Percentiles rank a stretch among this genome's conserved stretches.
These are phyloP conservation scores for Acrossocheilus wenchowensis DNA, from an alignment of 2,797 vertebrate species.

Conservation along the genomic window DNA sequence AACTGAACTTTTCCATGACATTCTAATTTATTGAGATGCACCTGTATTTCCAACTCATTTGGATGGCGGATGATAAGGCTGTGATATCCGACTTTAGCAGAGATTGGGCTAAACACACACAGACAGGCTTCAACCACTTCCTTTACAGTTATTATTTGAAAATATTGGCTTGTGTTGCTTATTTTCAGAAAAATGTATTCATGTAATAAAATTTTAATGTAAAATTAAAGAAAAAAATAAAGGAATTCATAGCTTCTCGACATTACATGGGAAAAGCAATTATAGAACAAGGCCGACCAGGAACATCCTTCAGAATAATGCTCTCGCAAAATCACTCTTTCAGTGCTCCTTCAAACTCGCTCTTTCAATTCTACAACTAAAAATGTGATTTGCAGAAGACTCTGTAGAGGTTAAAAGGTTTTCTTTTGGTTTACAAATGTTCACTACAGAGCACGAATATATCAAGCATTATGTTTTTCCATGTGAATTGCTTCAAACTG, in stretches of 20 bases:
- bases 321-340: not conserved
- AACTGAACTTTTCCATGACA: too few species aligned
- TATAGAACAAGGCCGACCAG: not conserved
- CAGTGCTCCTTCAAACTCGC: not conserved
- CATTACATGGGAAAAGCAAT: not conserved
- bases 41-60: not conserved
- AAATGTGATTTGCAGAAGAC: not conserved
- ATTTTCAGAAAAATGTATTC: not conserved
- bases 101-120: not conserved
- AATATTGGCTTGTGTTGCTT: not conserved
- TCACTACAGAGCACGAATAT: not conserved
- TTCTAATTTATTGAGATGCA: too few species aligned
- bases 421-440: constrained; percentile 3
- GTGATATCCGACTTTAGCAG: not conserved
- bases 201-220: not conserved
- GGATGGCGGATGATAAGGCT: not conserved
- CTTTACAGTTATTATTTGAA: not conserved
- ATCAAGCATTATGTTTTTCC: not conserved
- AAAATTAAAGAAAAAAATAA: not conserved
- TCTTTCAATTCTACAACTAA: not conserved
- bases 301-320: constrained; percentile 13
- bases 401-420: not conserved
- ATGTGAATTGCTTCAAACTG: not conserved
- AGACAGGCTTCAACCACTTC: not conserved
- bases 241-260: not conserved